These are phyloP conservation scores for Imbricaverruca yamaguchii DNA, from an alignment of 2,888 invertebrate species.

Conservation along the genomic window DNA sequence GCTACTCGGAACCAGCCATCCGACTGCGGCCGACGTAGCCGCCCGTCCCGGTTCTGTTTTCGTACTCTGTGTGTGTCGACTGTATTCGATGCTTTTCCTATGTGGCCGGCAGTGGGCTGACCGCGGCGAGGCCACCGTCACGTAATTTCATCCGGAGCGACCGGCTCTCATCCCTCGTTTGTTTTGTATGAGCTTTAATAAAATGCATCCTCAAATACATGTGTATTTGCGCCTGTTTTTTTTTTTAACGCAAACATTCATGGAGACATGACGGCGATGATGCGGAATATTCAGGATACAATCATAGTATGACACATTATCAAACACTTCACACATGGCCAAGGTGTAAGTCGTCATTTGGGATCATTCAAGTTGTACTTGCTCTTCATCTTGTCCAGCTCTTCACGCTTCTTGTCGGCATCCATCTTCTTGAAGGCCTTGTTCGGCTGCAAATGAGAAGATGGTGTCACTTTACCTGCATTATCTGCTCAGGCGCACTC, in stretches of 20 bases:
- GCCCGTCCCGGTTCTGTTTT: too few relatives aligned
- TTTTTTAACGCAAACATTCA: too few relatives aligned
- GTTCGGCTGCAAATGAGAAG: slow-evolving; percentile 51
- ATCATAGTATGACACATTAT: too few relatives aligned
- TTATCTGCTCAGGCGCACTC: too few relatives aligned
- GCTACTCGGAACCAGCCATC: too few relatives aligned
- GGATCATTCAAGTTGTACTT: slow-evolving; percentile 69
- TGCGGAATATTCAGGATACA: too few relatives aligned
- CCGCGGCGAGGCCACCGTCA: neutral
- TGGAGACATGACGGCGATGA: too few relatives aligned
- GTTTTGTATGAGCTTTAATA: neutral
- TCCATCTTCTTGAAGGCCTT: slow-evolving; percentile 94
- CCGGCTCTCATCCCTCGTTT: neutral
- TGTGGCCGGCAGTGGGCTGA: neutral
- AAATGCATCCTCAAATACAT: neutral
- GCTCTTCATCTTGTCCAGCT: slow-evolving; percentile 87
- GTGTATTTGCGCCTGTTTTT: neutral
- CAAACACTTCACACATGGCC: too few relatives aligned
- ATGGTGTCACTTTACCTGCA: neutral
- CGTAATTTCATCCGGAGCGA: neutral
- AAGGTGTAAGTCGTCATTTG: neutral
- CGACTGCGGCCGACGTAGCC: too few relatives aligned
- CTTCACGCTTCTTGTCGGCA: slow-evolving; percentile 90
- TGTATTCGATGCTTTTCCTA: too few relatives aligned
- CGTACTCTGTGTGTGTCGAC: too few relatives aligned